A percentile compares a stretch with the other conserved stretches of the same genome.
Conservation (phyloP, 2,113 vertebrate genomes). For the Choloepus hoffmanni region DNA sequence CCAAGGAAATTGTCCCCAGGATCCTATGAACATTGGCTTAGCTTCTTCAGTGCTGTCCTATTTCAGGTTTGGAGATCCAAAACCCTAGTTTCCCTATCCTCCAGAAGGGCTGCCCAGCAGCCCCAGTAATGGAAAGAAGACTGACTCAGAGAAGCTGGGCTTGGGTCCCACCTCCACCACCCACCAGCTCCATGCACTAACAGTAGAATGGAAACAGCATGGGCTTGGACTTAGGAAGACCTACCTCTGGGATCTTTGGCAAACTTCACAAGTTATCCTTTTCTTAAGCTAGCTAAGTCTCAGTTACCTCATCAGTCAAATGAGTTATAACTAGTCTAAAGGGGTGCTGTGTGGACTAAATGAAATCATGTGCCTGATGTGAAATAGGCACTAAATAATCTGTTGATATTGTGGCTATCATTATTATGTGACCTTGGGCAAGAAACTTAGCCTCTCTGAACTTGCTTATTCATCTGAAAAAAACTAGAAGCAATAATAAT, state of each 20-base stretch:
- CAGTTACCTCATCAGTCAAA: not conserved
- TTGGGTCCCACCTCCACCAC: not conserved
- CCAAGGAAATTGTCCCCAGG: not conserved
- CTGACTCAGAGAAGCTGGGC: not conserved
- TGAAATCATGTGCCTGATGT: not conserved
- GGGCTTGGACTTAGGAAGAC: not conserved
- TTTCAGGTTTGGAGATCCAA: not conserved
- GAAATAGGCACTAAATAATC: not conserved
- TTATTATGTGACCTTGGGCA: not conserved
- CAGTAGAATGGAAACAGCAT: not conserved
- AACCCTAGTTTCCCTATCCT: not conserved
- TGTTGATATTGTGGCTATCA: not conserved
- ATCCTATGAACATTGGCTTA: not conserved
- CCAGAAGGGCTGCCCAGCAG: not conserved
- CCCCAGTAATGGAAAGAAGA: not conserved
- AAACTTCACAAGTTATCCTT: conserved; percentile 3
- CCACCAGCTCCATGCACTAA: not conserved
- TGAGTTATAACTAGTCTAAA: not conserved
- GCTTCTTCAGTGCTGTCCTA: not conserved
- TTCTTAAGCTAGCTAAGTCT: not conserved
- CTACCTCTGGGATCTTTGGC: not conserved
- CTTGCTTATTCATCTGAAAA: not conserved
- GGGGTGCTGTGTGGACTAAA: not conserved
- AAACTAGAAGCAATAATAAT: conserved; percentile 14
- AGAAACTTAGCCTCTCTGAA: conserved; percentile 12